Evolutionary conservation across 37 sponge, comb jelly and placozoan species (phyloP), one percentile per base, ranked within the genome.

Genomic region (Agelas oroides): DNA sequence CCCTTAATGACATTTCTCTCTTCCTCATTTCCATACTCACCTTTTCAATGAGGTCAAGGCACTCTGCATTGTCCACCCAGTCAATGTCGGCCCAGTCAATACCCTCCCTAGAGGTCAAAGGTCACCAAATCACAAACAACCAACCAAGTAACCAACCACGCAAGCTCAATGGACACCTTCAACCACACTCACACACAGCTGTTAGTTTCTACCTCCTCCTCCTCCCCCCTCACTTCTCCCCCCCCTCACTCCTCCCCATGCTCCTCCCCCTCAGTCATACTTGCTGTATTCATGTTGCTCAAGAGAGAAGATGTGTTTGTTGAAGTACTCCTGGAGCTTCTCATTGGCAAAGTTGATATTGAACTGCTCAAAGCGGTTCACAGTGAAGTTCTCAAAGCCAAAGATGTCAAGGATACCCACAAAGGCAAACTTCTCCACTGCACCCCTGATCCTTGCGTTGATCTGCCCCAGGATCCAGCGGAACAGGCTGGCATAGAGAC

Each of bases 311-410:
- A 98, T 98, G 93, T 98, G 99, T 54, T 94, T 96, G 95, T 98
- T 98, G 92, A 98, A 98, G 77, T 93, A 98, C 73, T 96, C 94
- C 84, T 98, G 99, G 2, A 98, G 86, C 84, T 98, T 98, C 87
- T 98, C 99, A 83, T 98, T 98, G 75, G 99, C 99, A 86, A 95
- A 98, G 87, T 98, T 98, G 80, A 98, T 98, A 87, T 96, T 96
- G 86, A 98, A 98, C 92, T 98, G 99, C 59, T 98, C 99, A 75
- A 96, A 98, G 28, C 97, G 78, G 78, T 98, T 98, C 73, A 94
- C 91, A 27, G 79, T 69, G 76, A 98, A 98, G 77, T 96, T 94
- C 84, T 98, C 99, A 76, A 98, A 98, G 0, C 99, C 99, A 86
- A 98, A 98, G 5, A 98, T 98, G 73, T 98, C 99, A 65, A 98